These are phyloP conservation scores for Calliphora vicina DNA, from an alignment of 1,140 invertebrate genomes.

Conservation along the genomic window DNA sequence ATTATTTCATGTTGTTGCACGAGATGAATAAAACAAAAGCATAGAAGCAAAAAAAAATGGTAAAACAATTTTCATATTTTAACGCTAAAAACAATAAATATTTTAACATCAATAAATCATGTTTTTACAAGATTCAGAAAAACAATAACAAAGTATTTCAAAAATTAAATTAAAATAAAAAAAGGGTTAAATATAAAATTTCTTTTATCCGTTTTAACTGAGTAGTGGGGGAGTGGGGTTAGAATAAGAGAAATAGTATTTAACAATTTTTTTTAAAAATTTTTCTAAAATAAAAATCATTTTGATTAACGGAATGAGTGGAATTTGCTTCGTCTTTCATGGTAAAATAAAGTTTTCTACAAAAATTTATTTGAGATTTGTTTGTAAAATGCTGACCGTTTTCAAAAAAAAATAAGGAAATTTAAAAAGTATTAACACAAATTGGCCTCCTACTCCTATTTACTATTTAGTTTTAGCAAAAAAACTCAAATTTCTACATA, in stretches of 20 bases:
- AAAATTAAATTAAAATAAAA: background rate
- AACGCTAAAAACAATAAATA: constrained; percentile 59
- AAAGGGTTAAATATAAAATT: constrained; percentile 15
- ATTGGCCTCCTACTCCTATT: too few species aligned
- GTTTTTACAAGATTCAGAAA: constrained; percentile 36
- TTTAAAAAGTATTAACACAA: too few species aligned
- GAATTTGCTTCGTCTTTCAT: background rate
- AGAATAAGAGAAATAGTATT: background rate
- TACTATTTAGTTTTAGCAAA: too few species aligned
- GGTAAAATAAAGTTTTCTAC: background rate
- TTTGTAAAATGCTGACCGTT: too few species aligned
- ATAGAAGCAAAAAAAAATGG: background rate
- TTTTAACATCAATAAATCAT: constrained; percentile 63
- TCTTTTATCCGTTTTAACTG: background rate
- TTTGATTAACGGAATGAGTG: background rate
- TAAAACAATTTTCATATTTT: constrained; percentile 35
- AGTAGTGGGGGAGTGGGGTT: background rate
- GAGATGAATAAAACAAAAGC: background rate
- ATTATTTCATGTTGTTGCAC: background rate
- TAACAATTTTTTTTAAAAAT: background rate
- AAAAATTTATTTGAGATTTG: too few species aligned
- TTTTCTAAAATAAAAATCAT: too few species aligned
- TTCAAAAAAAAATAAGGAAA: too few species aligned
- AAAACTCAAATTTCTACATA: too few species aligned
- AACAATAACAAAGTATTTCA: constrained; percentile 7